These are phyloP conservation scores for Brachyalestes nurse DNA, from an alignment of 2,797 vertebrate species.

Conservation along the genomic window DNA sequence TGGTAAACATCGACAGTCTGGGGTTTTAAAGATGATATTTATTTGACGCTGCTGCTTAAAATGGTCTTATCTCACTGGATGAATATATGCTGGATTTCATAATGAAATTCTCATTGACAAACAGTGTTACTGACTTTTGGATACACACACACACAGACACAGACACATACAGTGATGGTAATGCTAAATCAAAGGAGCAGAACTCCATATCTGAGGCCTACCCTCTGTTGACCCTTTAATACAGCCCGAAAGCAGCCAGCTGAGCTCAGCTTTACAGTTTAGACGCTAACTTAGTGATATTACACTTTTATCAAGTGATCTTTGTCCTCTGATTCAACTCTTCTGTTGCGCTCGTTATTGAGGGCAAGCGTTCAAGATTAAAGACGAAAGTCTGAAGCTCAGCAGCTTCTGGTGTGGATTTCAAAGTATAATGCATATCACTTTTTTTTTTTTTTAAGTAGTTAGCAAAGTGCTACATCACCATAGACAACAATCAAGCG, in stretches of 20 bases:
- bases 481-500: too few species aligned
- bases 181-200: neutral
- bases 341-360: neutral
- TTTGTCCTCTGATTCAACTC: neutral
- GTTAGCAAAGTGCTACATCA: too few species aligned
- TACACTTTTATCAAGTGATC: neutral
- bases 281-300: neutral
- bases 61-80: too few species aligned
- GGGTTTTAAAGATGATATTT: too few species aligned
- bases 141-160: too few species aligned
- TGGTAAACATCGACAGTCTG: too few species aligned
- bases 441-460: too few species aligned
- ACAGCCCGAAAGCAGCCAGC: neutral
- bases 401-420: neutral
- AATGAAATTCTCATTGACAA: too few species aligned
- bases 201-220: neutral
- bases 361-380: neutral
- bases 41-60: too few species aligned
- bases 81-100: neutral
- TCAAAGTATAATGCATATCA: too few species aligned
- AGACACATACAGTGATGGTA: neutral
- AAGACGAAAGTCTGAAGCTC: neutral
- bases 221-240: neutral
- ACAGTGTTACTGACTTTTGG: too few species aligned
- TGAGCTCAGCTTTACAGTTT: neutral